These are phyloP conservation scores for Brevipalpus yothersi DNA, from an alignment of 1,140 invertebrate genomes.

Conservation along the genomic window DNA sequence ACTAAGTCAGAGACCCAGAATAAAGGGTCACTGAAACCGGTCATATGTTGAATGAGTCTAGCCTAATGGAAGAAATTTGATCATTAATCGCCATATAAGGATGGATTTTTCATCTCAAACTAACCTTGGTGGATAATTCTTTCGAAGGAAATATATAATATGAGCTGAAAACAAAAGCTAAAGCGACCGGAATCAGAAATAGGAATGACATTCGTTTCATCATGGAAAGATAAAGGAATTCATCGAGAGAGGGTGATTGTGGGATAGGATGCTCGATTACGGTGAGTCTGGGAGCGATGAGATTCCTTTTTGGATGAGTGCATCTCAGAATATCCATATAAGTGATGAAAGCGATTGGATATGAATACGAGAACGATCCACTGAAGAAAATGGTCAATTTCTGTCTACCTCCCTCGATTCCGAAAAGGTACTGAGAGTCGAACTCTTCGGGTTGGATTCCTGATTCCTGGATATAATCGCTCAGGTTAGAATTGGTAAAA, in stretches of 20 bases:
- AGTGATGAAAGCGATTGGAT: too few species aligned
- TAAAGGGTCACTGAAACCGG: constrained; percentile 2
- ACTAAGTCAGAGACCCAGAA: constrained; percentile 10
- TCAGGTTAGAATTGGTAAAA: too few species aligned
- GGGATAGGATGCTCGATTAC: too few species aligned
- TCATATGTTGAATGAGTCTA: constrained; percentile 13
- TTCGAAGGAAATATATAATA: background rate
- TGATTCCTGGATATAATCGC: too few species aligned
- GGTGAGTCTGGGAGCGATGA: too few species aligned
- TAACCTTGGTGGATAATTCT: background rate
- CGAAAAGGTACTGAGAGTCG: too few species aligned
- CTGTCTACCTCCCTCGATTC: too few species aligned
- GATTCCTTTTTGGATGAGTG: too few species aligned
- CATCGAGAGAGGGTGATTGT: background rate
- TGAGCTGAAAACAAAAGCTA: background rate
- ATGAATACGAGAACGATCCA: too few species aligned
- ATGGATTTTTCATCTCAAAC: background rate
- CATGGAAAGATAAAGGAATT: background rate
- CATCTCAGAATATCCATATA: too few species aligned
- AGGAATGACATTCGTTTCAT: background rate
- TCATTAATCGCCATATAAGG: background rate
- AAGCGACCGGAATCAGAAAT: background rate
- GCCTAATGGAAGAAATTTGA: constrained; percentile 4
- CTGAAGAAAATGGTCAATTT: too few species aligned
- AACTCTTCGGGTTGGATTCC: too few species aligned